phyloP scores from a whole-genome alignment of 2,797 vertebrate genomes.

The Mionectes olivaceus region DNA sequence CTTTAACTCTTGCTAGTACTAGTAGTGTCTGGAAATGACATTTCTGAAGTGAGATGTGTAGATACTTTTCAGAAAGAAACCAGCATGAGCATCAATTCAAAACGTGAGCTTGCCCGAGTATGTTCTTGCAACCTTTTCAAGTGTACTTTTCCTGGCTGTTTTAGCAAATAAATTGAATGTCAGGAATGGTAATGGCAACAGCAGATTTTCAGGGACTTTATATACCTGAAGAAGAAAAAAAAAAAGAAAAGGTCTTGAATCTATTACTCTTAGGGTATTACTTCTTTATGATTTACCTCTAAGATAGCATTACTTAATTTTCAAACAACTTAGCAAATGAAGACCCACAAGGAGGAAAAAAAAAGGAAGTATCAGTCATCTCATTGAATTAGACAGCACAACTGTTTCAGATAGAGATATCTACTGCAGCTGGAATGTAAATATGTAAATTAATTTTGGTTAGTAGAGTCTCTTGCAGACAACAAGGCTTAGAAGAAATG shows the following conservation, averaged over 20 bases:
- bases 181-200: not conserved
- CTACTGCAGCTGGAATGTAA: not conserved
- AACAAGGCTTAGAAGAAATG: not conserved
- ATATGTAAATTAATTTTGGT: not conserved
- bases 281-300: not conserved
- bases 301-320: not conserved
- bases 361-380: not conserved
- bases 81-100: not conserved
- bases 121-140: not conserved
- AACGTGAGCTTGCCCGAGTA: not conserved
- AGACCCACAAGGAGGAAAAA: not conserved
- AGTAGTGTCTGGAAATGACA: not conserved
- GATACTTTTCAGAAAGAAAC: not conserved
- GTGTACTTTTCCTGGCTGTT: not conserved
- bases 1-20: not conserved
- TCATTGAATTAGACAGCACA: not conserved
- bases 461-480: not conserved
- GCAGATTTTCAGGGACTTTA: not conserved
- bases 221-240: not conserved
- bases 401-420: not conserved
- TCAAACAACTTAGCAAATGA: not conserved
- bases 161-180: not conserved
- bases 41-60: not conserved
- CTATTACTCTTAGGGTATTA: not conserved
- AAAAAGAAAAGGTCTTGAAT: not conserved